Evolutionary conservation across 2,113 vertebrate genomes (phyloP).

Genomic region (Egretta garzetta): DNA sequence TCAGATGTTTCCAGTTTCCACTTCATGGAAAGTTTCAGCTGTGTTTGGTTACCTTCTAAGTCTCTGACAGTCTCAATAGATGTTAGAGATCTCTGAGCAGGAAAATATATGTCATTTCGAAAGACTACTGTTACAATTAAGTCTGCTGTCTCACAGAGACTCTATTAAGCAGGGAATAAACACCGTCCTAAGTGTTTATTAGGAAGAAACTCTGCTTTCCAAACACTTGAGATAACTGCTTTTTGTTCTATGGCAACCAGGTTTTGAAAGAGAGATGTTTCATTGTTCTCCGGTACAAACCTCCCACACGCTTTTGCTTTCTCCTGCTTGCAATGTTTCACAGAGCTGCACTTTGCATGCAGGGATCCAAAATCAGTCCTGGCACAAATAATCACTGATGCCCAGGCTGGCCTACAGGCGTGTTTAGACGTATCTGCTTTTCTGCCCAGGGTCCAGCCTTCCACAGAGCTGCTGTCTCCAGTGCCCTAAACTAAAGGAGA

Average conservation of each 20-base stretch:
- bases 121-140: background rate
- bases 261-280: background rate
- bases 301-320: background rate
- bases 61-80: background rate
- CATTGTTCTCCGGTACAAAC: background rate
- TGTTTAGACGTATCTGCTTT: background rate
- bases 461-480: background rate
- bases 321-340: background rate
- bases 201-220: background rate
- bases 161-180: conserved; percentile 2
- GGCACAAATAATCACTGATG: background rate
- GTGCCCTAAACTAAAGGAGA: background rate
- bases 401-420: background rate
- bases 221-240: background rate
- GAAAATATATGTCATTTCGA: background rate
- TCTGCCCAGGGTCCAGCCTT: background rate
- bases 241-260: conserved; percentile 3
- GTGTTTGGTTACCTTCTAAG: background rate
- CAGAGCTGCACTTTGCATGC: background rate
- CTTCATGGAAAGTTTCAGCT: background rate
- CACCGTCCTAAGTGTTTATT: background rate
- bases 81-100: background rate
- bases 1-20: background rate
- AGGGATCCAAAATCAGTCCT: background rate
- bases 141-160: background rate